Percentiles rank a stretch among this genome's conserved stretches.
Evolutionary conservation across 2,113 vertebrate genomes (phyloP).

Genomic region (zebrafish (Danio rerio)): DNA sequence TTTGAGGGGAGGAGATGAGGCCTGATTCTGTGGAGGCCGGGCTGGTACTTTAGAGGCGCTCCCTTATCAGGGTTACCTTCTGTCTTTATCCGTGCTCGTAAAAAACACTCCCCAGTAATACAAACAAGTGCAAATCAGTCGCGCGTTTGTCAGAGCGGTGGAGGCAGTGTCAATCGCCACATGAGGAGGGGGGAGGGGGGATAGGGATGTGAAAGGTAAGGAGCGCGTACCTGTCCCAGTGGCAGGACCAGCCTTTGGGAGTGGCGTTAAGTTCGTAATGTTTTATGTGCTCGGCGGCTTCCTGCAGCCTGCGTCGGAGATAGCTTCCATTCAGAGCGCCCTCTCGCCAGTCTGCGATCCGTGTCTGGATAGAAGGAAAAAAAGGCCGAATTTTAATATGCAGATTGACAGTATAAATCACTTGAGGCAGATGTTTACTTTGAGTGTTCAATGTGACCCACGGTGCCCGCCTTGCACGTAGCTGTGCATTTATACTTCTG

Average conservation of each 20-base stretch:
- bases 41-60: constrained; percentile 72
- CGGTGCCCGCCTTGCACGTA: too few species aligned
- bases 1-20: constrained; percentile 67
- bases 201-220: constrained; percentile 99
- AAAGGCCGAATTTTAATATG: neutral
- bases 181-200: constrained; percentile 68
- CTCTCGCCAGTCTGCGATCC: constrained; percentile 98
- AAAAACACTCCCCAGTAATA: constrained; percentile 54
- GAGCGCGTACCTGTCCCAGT: constrained; percentile 99
- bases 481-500: too few species aligned
- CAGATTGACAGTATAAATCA: neutral
- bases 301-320: constrained; percentile 97
- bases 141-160: constrained; percentile 86
- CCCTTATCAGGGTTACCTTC: constrained; percentile 64
- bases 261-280: constrained; percentile 99
- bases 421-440: too few species aligned
- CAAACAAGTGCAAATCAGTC: constrained; percentile 44
- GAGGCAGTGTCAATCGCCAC: constrained; percentile 82
- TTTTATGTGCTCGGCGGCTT: constrained; percentile 99
- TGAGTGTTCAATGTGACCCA: too few species aligned
- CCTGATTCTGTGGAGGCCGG: constrained; percentile 65
- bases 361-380: constrained; percentile 78
- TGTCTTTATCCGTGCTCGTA: constrained; percentile 55
- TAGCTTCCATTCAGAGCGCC: constrained; percentile 97
- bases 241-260: constrained; percentile 99